phyloP scores from a whole-genome alignment of 1,140 invertebrate genomes.

The Pogonus chalceus region DNA sequence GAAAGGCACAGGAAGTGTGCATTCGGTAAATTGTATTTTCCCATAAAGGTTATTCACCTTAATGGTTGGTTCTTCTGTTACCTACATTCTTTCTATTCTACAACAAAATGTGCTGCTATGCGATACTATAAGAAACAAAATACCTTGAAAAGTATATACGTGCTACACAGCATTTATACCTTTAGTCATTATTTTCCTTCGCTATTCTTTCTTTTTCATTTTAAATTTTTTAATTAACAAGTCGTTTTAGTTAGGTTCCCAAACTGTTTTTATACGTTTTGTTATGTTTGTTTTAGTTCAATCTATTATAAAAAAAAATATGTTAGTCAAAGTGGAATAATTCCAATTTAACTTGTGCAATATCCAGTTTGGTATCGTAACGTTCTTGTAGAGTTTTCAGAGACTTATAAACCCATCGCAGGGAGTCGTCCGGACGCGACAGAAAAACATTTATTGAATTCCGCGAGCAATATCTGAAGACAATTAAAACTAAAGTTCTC shows the following conservation, averaged over 20 bases:
- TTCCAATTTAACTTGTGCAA: constrained; percentile 1
- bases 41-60: not conserved
- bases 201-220: no score
- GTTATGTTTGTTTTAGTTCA: not conserved
- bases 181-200: not conserved
- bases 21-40: not conserved
- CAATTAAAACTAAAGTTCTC: constrained; percentile 4
- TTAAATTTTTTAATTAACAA: no score
- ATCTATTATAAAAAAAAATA: not conserved
- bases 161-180: not conserved
- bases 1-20: not conserved
- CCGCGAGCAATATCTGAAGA: constrained; percentile 1
- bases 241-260: no score
- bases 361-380: not conserved
- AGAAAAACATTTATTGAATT: constrained; percentile 8
- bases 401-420: not conserved
- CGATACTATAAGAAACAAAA: not conserved
- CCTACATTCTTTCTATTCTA: not conserved
- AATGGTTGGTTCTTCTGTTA: not conserved
- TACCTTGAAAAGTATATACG: not conserved
- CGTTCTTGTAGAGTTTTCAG: not conserved
- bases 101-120: not conserved
- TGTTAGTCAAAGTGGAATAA: not conserved
- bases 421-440: not conserved
- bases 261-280: no score